Base-by-base conservation (phyloP, 92 coral and sea anemone genomes). In the Siderastrea siderea region DNA sequence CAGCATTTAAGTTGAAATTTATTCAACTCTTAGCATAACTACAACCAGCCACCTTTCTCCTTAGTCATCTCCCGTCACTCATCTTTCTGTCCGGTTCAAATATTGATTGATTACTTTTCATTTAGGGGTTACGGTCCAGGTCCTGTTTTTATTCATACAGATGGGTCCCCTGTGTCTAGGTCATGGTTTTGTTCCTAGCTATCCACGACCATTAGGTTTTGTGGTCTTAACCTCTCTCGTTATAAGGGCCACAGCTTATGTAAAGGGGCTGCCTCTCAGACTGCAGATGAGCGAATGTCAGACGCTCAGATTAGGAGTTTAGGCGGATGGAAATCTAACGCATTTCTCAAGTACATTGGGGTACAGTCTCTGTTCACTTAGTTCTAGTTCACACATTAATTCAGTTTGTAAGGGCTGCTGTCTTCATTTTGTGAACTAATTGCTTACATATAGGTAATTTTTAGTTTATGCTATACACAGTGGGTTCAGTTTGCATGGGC, bases 11-110 rank as follows among this genome's bases (percentile, higher is more conserved):
- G 78, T n/a, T 73, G n/a, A 73, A 53, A 13, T 73, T 73, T 38
- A 47, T 13, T 19, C 38, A 38, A 38, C n/a, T 73, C 15, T 73
- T 47, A 73, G 52, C 78, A 73, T 46, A 4, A 19, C 47, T 73
- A 73, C 53, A 73, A 73, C 78, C 54, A 73, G n/a, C 78, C 54
- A 47, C 78, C 78, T 19, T 73, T 73, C 44, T 19, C 78, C 52
- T 47, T 73, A 17, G 78, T 73, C 6, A 47, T 73, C 52, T 19
- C 47, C 52, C 78, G 78, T n/a, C 78, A 73, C 16, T 59, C 59
- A 4, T 46, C 15, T 10, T 73, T 19, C 51, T 73, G 78, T 47
- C 78, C 78, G 6, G 53, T 73, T n/a, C 78, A 73, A 59, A 9
- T 47, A 19, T 13, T 73, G 6, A 6, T 38, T 13, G 51, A 73